Evolutionary conservation across 1,140 invertebrate species (phyloP).

Genomic region (Drosophila nikananu): DNA sequence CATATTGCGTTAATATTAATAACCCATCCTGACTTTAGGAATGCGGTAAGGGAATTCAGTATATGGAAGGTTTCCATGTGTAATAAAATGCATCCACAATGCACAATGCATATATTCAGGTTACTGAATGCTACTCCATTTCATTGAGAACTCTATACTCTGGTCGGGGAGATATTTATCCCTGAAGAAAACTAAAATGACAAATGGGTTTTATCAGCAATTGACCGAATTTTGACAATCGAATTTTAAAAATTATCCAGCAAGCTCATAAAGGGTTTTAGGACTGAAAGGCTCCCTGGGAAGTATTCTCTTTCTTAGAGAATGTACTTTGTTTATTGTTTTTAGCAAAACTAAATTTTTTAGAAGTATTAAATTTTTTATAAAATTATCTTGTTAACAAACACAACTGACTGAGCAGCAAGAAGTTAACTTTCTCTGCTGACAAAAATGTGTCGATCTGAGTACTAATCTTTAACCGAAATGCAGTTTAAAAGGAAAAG

Average conservation of each 20-base stretch:
- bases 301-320: neutral
- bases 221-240: neutral
- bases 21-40: neutral
- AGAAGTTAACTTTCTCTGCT: neutral
- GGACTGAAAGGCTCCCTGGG: neutral
- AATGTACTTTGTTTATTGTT: neutral
- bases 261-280: no score
- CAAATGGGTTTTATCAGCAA: neutral
- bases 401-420: constrained; percentile 2
- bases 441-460: neutral
- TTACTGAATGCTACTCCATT: neutral
- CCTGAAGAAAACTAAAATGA: neutral
- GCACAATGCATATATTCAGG: neutral
- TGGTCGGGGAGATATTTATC: neutral
- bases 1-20: neutral
- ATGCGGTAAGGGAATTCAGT: neutral
- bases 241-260: neutral
- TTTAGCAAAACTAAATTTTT: neutral
- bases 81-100: neutral
- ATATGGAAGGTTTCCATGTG: neutral
- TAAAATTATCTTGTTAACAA: neutral
- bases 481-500: constrained; percentile 5
- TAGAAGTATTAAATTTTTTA: neutral
- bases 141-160: neutral
- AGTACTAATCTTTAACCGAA: constrained; percentile 7